These are phyloP conservation scores for Platycheirus albimanus DNA, from an alignment of 2,888 invertebrate species.

Conservation along the genomic window DNA sequence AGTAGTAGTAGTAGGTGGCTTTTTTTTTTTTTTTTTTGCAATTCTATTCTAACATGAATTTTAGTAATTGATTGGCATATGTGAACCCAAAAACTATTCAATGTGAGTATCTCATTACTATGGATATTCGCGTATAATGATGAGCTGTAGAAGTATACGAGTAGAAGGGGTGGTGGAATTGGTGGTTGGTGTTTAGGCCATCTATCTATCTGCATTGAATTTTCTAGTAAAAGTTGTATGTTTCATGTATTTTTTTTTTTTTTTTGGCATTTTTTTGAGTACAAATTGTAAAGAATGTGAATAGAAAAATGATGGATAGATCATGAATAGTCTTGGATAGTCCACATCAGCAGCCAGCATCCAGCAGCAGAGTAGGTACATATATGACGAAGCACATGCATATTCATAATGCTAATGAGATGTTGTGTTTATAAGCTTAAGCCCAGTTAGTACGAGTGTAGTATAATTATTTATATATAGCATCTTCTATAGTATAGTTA, in stretches of 20 bases:
- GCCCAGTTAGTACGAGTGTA: too few species aligned
- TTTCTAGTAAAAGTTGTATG: conserved; percentile 35
- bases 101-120: conserved; percentile 71
- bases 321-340: conserved; percentile 61
- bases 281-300: conserved; percentile 53
- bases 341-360: conserved; percentile 5
- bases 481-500: conserved; percentile 12
- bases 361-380: neutral
- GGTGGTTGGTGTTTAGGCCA: conserved; percentile 48
- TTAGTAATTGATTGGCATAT: conserved; percentile 74
- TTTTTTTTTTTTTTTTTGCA: conserved; percentile 58
- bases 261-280: conserved; percentile 24
- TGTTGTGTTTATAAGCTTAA: conserved; percentile 60
- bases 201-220: conserved; percentile 50
- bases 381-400: conserved; percentile 38
- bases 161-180: conserved; percentile 6
- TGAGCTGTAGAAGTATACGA: conserved; percentile 18
- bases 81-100: conserved; percentile 73
- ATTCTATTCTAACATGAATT: conserved; percentile 72
- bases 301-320: conserved; percentile 58
- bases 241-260: conserved; percentile 13
- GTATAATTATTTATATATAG: conserved; percentile 15
- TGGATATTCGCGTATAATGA: conserved; percentile 63
- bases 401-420: conserved; percentile 71
- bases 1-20: conserved; percentile 44